A percentile compares a stretch with the other conserved stretches of the same genome.
Conservation (phyloP, 2,113 vertebrate genomes). For the Otocyon megalotis region DNA sequence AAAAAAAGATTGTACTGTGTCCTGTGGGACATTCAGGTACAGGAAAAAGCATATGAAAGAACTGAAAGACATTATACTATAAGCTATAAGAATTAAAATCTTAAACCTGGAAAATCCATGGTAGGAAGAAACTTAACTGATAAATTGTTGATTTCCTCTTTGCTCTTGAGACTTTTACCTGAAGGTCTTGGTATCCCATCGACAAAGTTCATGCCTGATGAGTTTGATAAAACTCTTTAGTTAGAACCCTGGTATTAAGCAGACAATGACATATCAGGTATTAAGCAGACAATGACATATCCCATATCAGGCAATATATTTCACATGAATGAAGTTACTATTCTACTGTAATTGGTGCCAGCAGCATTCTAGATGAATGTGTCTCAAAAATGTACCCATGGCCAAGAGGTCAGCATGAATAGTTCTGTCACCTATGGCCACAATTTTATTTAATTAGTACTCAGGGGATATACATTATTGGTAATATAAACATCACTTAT, state of each 20-base stretch:
- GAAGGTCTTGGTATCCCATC: not conserved
- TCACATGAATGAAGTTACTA: not conserved
- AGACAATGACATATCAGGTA: not conserved
- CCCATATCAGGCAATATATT: not conserved
- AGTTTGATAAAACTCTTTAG: not conserved
- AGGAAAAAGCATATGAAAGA: not conserved
- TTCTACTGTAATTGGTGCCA: rapidly evolving
- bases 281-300: not conserved
- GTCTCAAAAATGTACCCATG: not conserved
- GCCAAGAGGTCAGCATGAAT: not conserved
- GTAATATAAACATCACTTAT: not conserved
- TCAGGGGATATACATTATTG: not conserved
- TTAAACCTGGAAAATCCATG: not conserved
- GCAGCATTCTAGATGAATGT: not conserved
- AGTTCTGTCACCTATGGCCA: not conserved
- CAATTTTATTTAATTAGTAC: not conserved
- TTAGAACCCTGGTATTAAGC: not conserved
- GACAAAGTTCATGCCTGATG: not conserved
- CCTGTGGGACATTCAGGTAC: not conserved
- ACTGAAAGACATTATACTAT: not conserved
- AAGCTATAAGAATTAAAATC: not conserved
- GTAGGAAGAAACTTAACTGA: not conserved
- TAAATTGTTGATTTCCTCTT: not conserved
- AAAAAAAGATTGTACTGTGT: not conserved
- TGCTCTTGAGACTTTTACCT: not conserved